These are phyloP conservation scores for Xylota segnis DNA, from an alignment of 2,888 invertebrate species.

Conservation along the genomic window DNA sequence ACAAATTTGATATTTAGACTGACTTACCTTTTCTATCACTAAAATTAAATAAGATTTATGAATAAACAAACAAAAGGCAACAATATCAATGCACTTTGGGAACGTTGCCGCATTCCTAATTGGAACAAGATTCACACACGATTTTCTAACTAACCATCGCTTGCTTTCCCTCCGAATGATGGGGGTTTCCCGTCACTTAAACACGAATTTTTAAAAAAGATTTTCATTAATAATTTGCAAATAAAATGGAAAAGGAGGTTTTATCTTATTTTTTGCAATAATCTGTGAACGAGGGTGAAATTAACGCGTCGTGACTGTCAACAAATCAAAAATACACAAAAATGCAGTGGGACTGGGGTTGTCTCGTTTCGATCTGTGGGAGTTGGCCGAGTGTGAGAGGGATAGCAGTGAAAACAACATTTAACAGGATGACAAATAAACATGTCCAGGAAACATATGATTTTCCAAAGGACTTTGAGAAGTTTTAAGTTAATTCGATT, in stretches of 20 bases:
- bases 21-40: conserved; percentile 65
- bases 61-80: conserved; percentile 55
- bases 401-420: conserved; percentile 34
- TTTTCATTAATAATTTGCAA: neutral
- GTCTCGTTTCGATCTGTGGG: conserved; percentile 19
- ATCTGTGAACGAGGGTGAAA: conserved; percentile 37
- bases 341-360: conserved; percentile 21
- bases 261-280: conserved; percentile 31
- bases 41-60: conserved; percentile 27
- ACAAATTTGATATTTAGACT: neutral
- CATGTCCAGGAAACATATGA: neutral
- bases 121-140: conserved; percentile 9
- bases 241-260: neutral
- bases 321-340: conserved; percentile 76
- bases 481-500: no score
- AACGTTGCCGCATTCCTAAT: conserved; percentile 55
- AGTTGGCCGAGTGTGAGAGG: neutral
- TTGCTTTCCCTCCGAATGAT: neutral
- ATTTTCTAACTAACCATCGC: conserved; percentile 15
- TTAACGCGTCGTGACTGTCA: conserved; percentile 74
- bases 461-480: no score
- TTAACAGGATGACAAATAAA: neutral
- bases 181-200: neutral
- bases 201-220: neutral
- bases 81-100: conserved; percentile 55